Conservation (phyloP, 2,113 vertebrate species). For the Mormoops blainvillei region DNA sequence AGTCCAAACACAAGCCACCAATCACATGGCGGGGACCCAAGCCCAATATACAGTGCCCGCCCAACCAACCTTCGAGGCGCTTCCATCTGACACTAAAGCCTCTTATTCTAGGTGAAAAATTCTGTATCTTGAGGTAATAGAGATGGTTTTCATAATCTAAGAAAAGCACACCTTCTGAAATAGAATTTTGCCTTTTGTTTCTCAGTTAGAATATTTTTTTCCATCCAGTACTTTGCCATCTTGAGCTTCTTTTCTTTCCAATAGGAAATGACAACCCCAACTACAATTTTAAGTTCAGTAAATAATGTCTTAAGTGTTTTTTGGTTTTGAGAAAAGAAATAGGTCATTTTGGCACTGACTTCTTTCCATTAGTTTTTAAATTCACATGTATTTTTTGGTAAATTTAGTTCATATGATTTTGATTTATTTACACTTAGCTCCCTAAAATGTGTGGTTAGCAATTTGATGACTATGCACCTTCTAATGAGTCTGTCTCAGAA, state of each 20-base stretch:
- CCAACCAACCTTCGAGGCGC: neutral
- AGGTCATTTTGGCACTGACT: conserved; percentile 39
- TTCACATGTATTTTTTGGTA: conserved; percentile 52
- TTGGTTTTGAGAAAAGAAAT: conserved; percentile 44
- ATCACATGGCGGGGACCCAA: neutral
- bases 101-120: neutral
- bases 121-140: neutral
- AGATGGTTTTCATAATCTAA: neutral
- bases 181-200: neutral
- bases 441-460: conserved; percentile 61
- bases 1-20: neutral
- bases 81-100: neutral
- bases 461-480: conserved; percentile 72
- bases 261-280: conserved; percentile 29
- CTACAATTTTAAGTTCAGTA: conserved; percentile 28
- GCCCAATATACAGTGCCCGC: neutral
- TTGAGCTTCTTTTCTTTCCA: conserved; percentile 40
- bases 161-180: neutral
- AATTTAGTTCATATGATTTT: conserved; percentile 64
- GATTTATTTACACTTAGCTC: conserved; percentile 65
- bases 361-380: conserved; percentile 66
- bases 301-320: conserved; percentile 45
- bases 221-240: neutral
- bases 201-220: conserved; percentile 16
- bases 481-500: conserved; percentile 65